Percentiles rank a stretch among this genome's conserved stretches.
phyloP scores from a whole-genome alignment of 2,113 vertebrate genomes.

The Notechis scutatus region DNA sequence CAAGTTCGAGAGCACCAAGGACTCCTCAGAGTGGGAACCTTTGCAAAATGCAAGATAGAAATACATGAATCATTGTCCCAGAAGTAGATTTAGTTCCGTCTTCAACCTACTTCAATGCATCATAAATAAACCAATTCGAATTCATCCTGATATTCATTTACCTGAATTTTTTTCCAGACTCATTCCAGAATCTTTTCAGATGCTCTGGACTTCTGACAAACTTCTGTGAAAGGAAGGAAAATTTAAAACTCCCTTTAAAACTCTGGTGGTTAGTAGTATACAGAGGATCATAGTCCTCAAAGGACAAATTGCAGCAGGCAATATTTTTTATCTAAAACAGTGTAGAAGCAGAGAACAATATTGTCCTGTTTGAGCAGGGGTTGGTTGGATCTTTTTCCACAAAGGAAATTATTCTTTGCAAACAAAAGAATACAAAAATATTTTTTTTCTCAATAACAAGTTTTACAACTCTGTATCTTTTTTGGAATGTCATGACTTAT shows the following conservation, averaged over 20 bases:
- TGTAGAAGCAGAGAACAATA: background rate
- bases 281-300: background rate
- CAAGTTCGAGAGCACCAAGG: background rate
- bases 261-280: background rate
- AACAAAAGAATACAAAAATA: background rate
- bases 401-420: background rate
- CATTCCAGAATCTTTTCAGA: slow-evolving; percentile 33
- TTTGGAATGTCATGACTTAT: background rate
- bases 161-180: slow-evolving; percentile 33
- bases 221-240: slow-evolving; percentile 36
- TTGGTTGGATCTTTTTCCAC: background rate
- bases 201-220: slow-evolving; percentile 8
- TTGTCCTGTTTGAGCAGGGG: background rate
- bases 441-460: background rate
- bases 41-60: background rate
- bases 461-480: background rate
- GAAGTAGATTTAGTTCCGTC: background rate
- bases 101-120: background rate
- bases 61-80: background rate
- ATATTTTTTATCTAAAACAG: background rate
- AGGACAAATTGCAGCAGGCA: background rate
- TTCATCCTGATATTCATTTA: background rate
- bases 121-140: background rate
- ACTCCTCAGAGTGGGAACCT: background rate
- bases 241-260: background rate